Conservation (phyloP, 2,888 invertebrate species). For the Parnassius orleans region DNA sequence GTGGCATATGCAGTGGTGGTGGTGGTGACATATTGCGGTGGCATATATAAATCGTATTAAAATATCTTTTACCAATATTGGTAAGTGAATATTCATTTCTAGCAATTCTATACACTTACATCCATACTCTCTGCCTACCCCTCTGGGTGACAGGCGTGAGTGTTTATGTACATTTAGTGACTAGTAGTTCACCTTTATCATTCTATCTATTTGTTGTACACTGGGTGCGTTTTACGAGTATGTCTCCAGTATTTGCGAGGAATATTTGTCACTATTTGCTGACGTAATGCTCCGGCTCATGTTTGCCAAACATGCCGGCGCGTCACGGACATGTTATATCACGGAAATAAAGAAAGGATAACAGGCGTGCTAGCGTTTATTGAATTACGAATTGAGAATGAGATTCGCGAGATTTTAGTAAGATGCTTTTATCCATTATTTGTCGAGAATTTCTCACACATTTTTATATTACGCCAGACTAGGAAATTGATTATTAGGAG, state of each 20-base stretch:
- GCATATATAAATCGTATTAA: too few relatives aligned
- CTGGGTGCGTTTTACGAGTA: slow-evolving; percentile 1
- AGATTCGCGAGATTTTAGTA: slow-evolving; percentile 3
- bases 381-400: slow-evolving; percentile 14
- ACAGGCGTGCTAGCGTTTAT: slow-evolving; percentile 15
- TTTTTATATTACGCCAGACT: too few relatives aligned
- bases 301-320: slow-evolving; percentile 16
- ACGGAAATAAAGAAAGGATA: slow-evolving; percentile 11
- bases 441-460: too few relatives aligned
- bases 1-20: too few relatives aligned
- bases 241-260: slow-evolving; percentile 7
- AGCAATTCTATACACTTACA: too few relatives aligned
- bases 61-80: too few relatives aligned
- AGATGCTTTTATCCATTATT: background rate
- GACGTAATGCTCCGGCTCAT: slow-evolving; percentile 12
- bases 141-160: too few relatives aligned
- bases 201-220: slow-evolving; percentile 8
- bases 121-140: too few relatives aligned
- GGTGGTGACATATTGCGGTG: too few relatives aligned
- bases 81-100: too few relatives aligned
- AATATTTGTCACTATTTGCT: slow-evolving; percentile 15
- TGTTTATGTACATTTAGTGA: too few relatives aligned
- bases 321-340: slow-evolving; percentile 15
- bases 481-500: too few relatives aligned
- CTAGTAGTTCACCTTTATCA: background rate